phyloP scores from a whole-genome alignment of 2,797 vertebrate species.

The Zalophus californianus region DNA sequence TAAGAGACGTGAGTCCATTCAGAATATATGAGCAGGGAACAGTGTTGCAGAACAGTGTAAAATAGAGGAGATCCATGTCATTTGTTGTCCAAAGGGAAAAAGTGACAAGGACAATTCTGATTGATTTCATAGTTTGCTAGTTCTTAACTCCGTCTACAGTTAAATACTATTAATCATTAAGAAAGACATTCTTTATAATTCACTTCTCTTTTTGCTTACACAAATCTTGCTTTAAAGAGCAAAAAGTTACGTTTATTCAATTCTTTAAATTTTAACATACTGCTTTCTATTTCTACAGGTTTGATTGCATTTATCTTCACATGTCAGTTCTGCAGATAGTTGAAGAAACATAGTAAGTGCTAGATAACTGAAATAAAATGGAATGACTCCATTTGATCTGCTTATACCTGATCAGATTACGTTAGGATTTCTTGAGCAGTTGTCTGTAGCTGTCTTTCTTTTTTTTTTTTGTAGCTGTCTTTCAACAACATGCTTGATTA shows the following conservation, averaged over 20 bases:
- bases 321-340: not conserved
- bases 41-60: not conserved
- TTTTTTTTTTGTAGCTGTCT: not conserved
- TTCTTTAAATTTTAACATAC: not conserved
- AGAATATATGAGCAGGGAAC: not conserved
- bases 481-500: not conserved
- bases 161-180: not conserved
- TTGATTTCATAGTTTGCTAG: not conserved
- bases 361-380: not conserved
- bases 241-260: not conserved
- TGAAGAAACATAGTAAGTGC: not conserved
- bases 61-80: not conserved
- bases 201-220: not conserved
- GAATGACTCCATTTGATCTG: not conserved
- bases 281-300: not conserved
- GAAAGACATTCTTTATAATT: not conserved
- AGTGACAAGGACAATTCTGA: not conserved
- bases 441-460: not conserved
- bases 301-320: not conserved
- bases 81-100: not conserved
- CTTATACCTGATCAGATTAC: not conserved
- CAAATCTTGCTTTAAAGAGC: not conserved
- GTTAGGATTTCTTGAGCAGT: not conserved
- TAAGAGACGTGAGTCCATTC: not conserved
- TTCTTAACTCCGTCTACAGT: not conserved